A percentile compares a stretch with the other conserved stretches of the same genome.
Evolutionary conservation across 2,113 vertebrate genomes (phyloP).

Genomic region (Cephalophus harveyi): DNA sequence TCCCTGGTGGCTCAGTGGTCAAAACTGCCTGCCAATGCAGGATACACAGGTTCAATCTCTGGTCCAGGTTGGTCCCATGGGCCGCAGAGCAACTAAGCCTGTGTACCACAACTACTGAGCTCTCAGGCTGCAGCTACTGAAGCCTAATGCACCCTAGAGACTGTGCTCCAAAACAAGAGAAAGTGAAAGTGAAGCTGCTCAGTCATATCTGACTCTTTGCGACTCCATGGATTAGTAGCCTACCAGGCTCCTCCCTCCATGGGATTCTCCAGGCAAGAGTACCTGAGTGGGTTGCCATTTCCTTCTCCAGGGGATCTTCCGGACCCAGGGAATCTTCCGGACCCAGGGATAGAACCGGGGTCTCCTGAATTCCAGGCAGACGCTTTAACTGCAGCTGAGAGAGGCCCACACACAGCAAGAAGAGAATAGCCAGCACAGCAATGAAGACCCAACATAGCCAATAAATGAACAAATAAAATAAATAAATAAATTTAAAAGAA

Average conservation of each 20-base stretch:
- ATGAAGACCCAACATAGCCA: background rate
- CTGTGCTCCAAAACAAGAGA: background rate
- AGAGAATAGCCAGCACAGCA: background rate
- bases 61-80: background rate
- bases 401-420: fast-evolving
- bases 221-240: background rate
- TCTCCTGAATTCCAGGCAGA: too few species aligned
- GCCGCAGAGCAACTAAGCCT: background rate
- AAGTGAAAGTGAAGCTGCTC: background rate
- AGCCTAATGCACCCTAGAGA: background rate
- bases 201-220: too few species aligned
- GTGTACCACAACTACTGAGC: background rate
- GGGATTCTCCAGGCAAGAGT: too few species aligned
- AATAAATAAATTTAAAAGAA: background rate
- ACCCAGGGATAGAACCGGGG: too few species aligned
- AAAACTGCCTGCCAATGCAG: background rate
- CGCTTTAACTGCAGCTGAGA: background rate
- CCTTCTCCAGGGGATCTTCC: too few species aligned
- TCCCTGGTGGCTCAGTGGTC: background rate
- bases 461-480: background rate
- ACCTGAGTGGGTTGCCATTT: too few species aligned
- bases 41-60: background rate
- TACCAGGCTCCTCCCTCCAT: too few species aligned
- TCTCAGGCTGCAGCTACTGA: background rate
- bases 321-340: too few species aligned